Base-by-base conservation (phyloP, 1,140 invertebrate species). In the Neuroterus valhalla region DNA sequence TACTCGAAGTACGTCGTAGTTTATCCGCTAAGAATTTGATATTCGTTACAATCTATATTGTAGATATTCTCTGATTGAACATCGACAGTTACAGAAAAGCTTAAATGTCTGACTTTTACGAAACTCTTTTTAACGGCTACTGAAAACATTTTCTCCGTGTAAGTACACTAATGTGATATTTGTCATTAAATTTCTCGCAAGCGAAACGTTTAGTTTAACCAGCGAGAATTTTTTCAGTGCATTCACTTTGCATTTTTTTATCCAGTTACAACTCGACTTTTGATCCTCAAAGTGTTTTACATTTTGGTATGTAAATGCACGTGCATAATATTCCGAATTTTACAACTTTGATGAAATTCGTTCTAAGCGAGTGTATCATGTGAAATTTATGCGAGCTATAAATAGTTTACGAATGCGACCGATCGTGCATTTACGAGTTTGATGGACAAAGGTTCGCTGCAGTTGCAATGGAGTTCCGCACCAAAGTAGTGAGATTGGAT, bases 391-490 rank as follows among this genome's bases (percentile, higher is more conserved):
- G 77, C 74, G 68, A 42, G 55, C 55, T 67, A 44, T 74, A 79
- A 76, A 76, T 76, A 79, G 78, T 79, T 76, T 76, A 79, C 72
- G 72, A 71, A 74, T 79, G 50, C 77, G 69, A 75, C 71, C 73
- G 68, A 78, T 72, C 77, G 42, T 66, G 71, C 71, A 73, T 78
- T 78, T 73, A 75, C 68, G 68, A 42, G 44, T 70, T 66, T 75
- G 73, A 78, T 71, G 66, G 77, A 70, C 71, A 74, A 66, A 74
- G 66, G 71, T 68, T 46, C 62, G 70, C 68, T 68, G 71, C 15
- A 66, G 66, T 71, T 45, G 70, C 71, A 75, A 70, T 71, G 72
- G 75, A 71, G 76, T 77, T 62, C 74, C 52, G 71, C 75, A 79
- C 66, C 48, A 74, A 72, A 71, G 73, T 42, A 66, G 77, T 73